Evolutionary conservation across 2,797 vertebrate genomes (phyloP).

Genomic region (Prionace glauca): DNA sequence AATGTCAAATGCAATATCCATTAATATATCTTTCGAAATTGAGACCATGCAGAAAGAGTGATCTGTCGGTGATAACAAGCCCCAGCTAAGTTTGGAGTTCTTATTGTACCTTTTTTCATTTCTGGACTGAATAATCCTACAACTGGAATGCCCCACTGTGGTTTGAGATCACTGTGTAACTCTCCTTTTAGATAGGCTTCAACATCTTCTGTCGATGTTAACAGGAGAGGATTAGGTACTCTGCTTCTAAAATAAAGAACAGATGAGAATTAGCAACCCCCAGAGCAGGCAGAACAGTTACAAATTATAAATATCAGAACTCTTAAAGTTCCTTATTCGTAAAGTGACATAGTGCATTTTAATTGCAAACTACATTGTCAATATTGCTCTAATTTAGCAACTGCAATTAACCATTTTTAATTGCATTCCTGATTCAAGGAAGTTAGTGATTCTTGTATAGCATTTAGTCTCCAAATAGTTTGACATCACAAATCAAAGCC

Average conservation of each 20-base stretch:
- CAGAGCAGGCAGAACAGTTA: neutral
- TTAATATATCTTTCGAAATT: neutral
- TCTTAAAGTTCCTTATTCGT: neutral
- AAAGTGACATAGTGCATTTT: neutral
- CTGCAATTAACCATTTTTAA: neutral
- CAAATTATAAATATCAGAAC: neutral
- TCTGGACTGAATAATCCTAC: conserved; percentile 69
- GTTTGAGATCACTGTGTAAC: conserved; percentile 48
- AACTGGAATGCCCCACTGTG: conserved; percentile 50
- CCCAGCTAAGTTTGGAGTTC: conserved; percentile 43
- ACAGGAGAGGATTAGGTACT: conserved; percentile 54
- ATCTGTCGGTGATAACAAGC: conserved; percentile 20
- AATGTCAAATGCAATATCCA: neutral
- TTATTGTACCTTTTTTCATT: conserved; percentile 59
- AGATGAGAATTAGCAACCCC: neutral
- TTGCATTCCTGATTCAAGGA: neutral
- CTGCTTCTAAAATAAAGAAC: conserved; percentile 51
- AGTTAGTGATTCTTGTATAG: neutral
- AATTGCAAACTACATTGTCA: neutral
- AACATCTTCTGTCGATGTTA: conserved; percentile 66
- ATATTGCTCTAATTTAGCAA: neutral
- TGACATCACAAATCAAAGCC: neutral
- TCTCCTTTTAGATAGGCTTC: conserved; percentile 69
- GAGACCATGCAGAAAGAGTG: neutral
- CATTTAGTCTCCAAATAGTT: neutral